Base-by-base conservation (phyloP, 2,113 vertebrate genomes). In the Uropsilus gracilis region DNA sequence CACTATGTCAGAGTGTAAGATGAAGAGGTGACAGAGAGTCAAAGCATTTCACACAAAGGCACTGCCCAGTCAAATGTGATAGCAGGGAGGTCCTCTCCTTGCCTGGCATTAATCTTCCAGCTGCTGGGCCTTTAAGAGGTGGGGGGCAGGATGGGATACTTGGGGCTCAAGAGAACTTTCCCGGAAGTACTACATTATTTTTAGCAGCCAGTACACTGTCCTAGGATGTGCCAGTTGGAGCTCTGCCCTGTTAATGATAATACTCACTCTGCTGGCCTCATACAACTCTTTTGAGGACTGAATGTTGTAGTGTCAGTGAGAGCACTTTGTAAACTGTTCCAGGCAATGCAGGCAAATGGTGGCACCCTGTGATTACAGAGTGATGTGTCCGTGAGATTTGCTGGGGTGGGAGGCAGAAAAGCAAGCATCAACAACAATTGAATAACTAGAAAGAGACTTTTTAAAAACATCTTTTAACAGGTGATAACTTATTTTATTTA, bases 371-470 rank as follows among this genome's bases (percentile, higher is more conserved):
- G 34, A 8, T 28, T 22, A 18, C 17, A 10, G 44, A 3, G 61
- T 22, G 42, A 14, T 28, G 37, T 32, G 53, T 0, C 1, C 0
- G 1, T 55, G 50, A 16, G 48, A 8, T 5, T 0, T 9, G 12
- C 82, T 37, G 72, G 24, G 37, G 37, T 32, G 8, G 30, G 13
- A 24, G 83, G 30, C 24, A 44, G 69, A 50, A 87, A 30, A 37
- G 44, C 28, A 34, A 68, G 37, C 22, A 14, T 46, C 53, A 34
- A 20, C 17, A 17, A 17, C 10, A 59, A 28, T 42, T 32, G 4
- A 28, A 14, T 30, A 59, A 82, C 9, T 24, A 76, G 22, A 32
- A 85, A 44, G n/a, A n/a, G 28, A 6, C 3, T 34, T 9, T 69
- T 69, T 46, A 26, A 57, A 28, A 20, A 5, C 59, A 22, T 6